Conservation (phyloP, 2,888 invertebrate species). For the Nephrocerus scutellatus region DNA sequence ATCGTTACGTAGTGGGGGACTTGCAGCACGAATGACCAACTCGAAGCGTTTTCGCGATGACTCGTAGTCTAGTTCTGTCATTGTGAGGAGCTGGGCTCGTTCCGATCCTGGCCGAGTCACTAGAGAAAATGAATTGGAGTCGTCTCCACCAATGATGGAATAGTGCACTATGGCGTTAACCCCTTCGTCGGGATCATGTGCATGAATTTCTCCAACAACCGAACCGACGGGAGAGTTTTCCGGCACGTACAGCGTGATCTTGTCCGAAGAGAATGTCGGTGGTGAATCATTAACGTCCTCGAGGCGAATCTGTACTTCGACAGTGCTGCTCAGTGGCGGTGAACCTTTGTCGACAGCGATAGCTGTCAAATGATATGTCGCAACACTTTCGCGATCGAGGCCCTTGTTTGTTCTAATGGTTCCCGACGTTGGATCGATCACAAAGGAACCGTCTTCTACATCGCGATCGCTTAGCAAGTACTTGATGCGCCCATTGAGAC, state of each 20-base stretch:
- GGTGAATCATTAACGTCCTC: conserved; percentile 89
- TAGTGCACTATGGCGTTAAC: conserved; percentile 88
- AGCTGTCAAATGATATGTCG: conserved; percentile 77
- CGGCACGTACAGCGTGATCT: conserved; percentile 78
- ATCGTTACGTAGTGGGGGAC: conserved; percentile 81
- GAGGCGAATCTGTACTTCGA: conserved; percentile 71
- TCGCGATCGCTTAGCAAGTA: conserved; percentile 69
- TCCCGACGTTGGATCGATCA: conserved; percentile 86
- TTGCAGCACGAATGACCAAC: conserved; percentile 81
- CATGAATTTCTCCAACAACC: conserved; percentile 82
- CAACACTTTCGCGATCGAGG: conserved; percentile 84
- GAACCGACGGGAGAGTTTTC: conserved; percentile 97
- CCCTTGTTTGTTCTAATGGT: conserved; percentile 83
- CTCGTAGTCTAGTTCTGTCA: conserved; percentile 92
- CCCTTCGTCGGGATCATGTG: conserved; percentile 89
- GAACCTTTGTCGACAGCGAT: conserved; percentile 85
- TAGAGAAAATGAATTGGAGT: conserved; percentile 77
- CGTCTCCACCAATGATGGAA: conserved; percentile 88
- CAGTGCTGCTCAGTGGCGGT: conserved; percentile 62
- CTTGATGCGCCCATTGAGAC: conserved; percentile 78
- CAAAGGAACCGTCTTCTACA: conserved; percentile 81
- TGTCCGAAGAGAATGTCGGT: conserved; percentile 81
- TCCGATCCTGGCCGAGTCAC: conserved; percentile 75
- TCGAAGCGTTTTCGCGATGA: conserved; percentile 86
- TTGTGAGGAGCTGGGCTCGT: conserved; percentile 79